phyloP scores from a whole-genome alignment of 2,797 vertebrate genomes.

The Acanthopagrus latus region DNA sequence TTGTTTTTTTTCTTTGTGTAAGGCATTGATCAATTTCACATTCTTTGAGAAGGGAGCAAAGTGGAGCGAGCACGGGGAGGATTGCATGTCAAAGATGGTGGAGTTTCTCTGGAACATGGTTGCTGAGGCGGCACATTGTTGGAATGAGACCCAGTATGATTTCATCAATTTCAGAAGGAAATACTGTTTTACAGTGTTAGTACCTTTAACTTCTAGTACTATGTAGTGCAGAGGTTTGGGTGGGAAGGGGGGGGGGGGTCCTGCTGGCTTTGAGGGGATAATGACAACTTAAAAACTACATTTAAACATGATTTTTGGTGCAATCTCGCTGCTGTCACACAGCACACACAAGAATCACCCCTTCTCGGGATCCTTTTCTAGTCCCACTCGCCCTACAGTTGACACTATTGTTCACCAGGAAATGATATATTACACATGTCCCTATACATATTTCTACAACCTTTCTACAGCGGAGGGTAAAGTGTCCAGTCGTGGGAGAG shows the following conservation, averaged over 20 bases:
- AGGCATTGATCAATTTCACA: conserved; percentile 67
- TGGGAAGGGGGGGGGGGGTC: background rate
- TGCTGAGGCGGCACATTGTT: conserved; percentile 51
- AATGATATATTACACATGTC: conserved; percentile 81
- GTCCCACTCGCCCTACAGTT: conserved; percentile 71
- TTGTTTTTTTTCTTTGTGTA: background rate
- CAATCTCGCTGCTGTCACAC: conserved; percentile 71
- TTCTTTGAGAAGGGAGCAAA: conserved; percentile 31
- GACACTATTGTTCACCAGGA: conserved; percentile 69
- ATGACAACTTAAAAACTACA: conserved; percentile 65
- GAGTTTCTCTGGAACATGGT: conserved; percentile 28
- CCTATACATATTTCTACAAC: conserved; percentile 82
- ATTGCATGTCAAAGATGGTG: conserved; percentile 54
- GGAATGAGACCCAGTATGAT: conserved; percentile 36
- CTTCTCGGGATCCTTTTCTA: conserved; percentile 45
- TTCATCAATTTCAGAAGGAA: conserved; percentile 50
- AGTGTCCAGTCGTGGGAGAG: conserved; percentile 80
- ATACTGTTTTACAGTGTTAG: conserved; percentile 35
- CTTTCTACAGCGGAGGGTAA: conserved; percentile 71
- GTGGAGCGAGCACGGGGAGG: conserved; percentile 17
- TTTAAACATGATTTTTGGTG: conserved; percentile 75
- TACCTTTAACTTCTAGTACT: conserved; percentile 22
- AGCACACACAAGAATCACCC: conserved; percentile 48
- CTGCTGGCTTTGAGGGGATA: conserved; percentile 25
- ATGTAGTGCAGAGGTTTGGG: conserved; percentile 21